These are phyloP conservation scores for Tragelaphus eurycerus DNA, from an alignment of 2,797 vertebrate genomes.

Conservation along the genomic window DNA sequence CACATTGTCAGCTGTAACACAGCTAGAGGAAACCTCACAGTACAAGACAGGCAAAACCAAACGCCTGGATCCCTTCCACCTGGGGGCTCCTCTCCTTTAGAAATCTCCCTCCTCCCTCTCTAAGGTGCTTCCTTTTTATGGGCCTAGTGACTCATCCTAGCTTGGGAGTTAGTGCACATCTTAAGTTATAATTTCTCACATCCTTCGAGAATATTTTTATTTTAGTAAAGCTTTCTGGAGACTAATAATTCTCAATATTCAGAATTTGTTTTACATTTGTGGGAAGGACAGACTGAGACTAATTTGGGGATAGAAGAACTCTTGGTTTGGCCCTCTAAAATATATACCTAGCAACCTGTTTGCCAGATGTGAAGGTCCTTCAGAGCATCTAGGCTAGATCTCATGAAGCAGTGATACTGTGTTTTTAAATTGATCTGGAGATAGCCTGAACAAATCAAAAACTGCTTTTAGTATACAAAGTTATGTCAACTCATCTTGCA, in stretches of 20 bases:
- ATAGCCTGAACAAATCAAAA: background rate
- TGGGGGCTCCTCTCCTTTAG: background rate
- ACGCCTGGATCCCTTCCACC: background rate
- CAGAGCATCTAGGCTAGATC: background rate
- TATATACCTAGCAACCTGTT: background rate
- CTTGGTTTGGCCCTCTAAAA: background rate
- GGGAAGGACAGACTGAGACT: background rate
- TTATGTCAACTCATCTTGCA: background rate
- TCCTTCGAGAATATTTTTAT: background rate
- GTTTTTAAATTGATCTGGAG: background rate
- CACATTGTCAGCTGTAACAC: background rate
- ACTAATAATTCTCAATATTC: background rate
- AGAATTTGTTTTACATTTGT: background rate
- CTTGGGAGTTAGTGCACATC: background rate
- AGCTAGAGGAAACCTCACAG: background rate
- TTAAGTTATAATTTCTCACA: background rate
- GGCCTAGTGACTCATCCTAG: background rate
- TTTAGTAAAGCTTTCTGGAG: background rate
- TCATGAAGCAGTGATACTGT: background rate
- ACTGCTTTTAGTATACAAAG: background rate
- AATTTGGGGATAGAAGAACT: background rate
- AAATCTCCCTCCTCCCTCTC: background rate
- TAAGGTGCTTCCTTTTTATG: background rate
- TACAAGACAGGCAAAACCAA: background rate
- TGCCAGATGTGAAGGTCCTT: background rate